Percentiles rank a stretch among this genome's conserved stretches.
Evolutionary conservation across 2,888 invertebrate species (phyloP).

Genomic region (Tachina fera): DNA sequence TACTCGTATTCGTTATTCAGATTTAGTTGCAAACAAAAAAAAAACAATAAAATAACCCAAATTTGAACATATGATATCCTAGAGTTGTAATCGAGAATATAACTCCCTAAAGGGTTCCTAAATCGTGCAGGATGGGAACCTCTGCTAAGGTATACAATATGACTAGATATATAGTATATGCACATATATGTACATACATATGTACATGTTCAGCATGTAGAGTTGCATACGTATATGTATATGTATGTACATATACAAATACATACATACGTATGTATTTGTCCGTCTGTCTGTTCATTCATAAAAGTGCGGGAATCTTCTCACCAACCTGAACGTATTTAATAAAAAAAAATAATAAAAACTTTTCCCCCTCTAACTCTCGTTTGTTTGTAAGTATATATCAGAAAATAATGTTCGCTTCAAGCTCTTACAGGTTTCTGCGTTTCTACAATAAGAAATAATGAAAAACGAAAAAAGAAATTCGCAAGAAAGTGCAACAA

Average conservation of each 20-base stretch:
- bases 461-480: constrained; percentile 13
- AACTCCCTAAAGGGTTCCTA: too few relatives aligned
- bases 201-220: neutral
- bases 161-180: too few relatives aligned
- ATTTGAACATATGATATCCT: too few relatives aligned
- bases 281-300: constrained; percentile 47
- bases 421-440: constrained; percentile 19
- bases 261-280: neutral
- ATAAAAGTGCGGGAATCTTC: constrained; percentile 69
- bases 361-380: constrained; percentile 1
- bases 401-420: neutral
- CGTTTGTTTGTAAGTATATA: neutral
- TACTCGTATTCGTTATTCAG: too few relatives aligned
- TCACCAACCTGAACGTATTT: constrained; percentile 59
- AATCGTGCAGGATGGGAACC: neutral
- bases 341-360: constrained; percentile 13
- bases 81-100: too few relatives aligned
- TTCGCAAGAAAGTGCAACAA: constrained; percentile 53
- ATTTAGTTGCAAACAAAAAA: too few relatives aligned
- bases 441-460: constrained; percentile 15
- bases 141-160: neutral
- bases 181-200: neutral
- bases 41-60: too few relatives aligned
- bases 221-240: neutral
- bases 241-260: too few relatives aligned